Evolutionary conservation across 2,888 invertebrate species (phyloP).

Genomic region (Dorcus hopei): DNA sequence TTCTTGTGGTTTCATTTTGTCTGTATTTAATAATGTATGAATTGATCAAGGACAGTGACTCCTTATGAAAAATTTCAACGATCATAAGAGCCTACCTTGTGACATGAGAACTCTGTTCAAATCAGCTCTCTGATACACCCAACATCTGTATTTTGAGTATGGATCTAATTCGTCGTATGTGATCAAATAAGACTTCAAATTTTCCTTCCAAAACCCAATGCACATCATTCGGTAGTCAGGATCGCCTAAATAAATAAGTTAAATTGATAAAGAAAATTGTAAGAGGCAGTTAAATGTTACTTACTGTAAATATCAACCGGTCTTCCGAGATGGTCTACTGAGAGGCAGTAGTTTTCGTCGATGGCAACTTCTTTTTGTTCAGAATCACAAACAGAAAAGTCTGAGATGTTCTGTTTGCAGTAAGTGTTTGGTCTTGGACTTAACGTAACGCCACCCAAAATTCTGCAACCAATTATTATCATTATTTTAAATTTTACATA

Average conservation of each 20-base stretch:
- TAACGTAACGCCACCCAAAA: slow-evolving; percentile 91
- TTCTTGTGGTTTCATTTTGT: too few species aligned
- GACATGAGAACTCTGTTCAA: slow-evolving; percentile 82
- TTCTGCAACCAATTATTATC: slow-evolving; percentile 58
- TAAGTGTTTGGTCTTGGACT: slow-evolving; percentile 90
- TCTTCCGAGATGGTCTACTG: slow-evolving; percentile 92
- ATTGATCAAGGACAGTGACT: too few species aligned
- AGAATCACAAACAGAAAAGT: slow-evolving; percentile 92
- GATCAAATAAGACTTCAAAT: slow-evolving; percentile 91
- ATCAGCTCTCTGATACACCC: slow-evolving; percentile 96
- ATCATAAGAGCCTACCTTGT: slow-evolving; percentile 47
- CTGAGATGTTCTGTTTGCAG: slow-evolving; percentile 91
- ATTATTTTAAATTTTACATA: too few species aligned
- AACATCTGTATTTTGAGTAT: slow-evolving; percentile 92
- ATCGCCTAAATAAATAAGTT: slow-evolving; percentile 56
- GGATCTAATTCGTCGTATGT: slow-evolving; percentile 96
- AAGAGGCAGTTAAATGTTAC: slow-evolving; percentile 14
- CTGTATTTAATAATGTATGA: too few species aligned
- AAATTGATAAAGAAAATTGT: neutral
- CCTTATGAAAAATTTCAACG: too few species aligned
- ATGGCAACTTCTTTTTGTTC: slow-evolving; percentile 93
- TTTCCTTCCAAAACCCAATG: slow-evolving; percentile 97
- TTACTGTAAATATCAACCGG: slow-evolving; percentile 92
- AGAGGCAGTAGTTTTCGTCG: slow-evolving; percentile 93
- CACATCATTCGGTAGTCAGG: slow-evolving; percentile 97